Evolutionary conservation across 2,113 vertebrate species (phyloP), one percentile per base, ranked within the genome.

Genomic region (Chaenocephalus aceratus): DNA sequence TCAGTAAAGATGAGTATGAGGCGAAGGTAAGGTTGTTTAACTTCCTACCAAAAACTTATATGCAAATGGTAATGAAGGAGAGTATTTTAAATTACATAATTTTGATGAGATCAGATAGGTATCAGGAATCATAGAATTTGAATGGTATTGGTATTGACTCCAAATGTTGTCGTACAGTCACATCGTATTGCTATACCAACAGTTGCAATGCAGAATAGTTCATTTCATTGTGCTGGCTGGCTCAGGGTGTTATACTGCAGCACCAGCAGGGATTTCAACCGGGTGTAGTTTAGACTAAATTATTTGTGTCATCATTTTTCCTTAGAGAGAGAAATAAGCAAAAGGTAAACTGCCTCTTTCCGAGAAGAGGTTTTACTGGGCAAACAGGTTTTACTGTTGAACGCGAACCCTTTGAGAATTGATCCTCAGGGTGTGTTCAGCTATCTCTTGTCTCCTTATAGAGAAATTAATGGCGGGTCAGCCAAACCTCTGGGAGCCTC

Each of bases 351-450:
- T 61, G 34, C 21, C 0, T 2, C 41, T 61, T 44, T 78, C 18
- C 58, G 53, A 69, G 82, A 0, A 21, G 34, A 71, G 9, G 58
- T 79, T 75, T 66, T 74, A 79, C 34, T 14, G 73, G 26, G 57
- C n/a, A 75, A 82, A 75, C 48, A 34, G 75, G 59, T 71, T 88
- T 83, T 46, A 74, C 59, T 26, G 48, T 44, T 67, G 48, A 75
- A 23, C 1, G 3, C 15, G 23, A 80, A 67, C 44, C 72, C 61
- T 52, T 13, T 71, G 76, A 80, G 70, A 64, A 83, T 62, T 51
- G 65, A 79, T 76, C 78, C 60, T 82, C 18, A 13, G 83, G 89
- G 75, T 66, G 68, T 77, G 83, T 48, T 72, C 75, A 51, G 57
- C 30, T 62, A 60, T 79, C 44, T 60, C 67, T 61, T 69, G 67